Conservation (phyloP, 2,888 invertebrate species). For the Ligdia adustata region DNA sequence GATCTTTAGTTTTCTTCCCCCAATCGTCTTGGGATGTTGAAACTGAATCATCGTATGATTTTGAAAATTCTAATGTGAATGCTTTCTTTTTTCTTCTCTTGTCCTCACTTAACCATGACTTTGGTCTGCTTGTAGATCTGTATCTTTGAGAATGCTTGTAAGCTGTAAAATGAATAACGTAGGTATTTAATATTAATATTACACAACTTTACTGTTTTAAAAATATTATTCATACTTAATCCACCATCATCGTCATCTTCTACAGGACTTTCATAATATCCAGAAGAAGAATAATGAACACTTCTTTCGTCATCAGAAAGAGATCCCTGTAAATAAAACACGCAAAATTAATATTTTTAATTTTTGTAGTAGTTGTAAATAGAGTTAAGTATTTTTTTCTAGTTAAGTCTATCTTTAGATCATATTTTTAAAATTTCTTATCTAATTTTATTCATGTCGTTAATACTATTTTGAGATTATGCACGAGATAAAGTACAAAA, state of each 20-base stretch:
- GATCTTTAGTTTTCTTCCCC: constrained; percentile 66
- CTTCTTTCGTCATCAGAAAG: constrained; percentile 88
- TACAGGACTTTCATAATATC: constrained; percentile 89
- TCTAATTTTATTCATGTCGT: no score
- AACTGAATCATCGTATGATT: constrained; percentile 83
- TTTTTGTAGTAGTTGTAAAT: no score
- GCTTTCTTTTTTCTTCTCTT: constrained; percentile 88
- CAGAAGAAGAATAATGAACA: constrained; percentile 89
- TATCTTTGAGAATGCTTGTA: constrained; percentile 81
- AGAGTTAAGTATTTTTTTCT: no score
- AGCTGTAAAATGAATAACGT: no score
- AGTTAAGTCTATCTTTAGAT: no score
- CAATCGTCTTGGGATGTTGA: constrained; percentile 80
- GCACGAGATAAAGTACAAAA: no score
- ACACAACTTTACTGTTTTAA: no score
- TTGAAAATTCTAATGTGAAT: constrained; percentile 90
- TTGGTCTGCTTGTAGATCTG: constrained; percentile 68
- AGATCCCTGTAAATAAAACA: constrained; percentile 73
- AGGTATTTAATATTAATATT: no score
- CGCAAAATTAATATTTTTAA: not conserved
- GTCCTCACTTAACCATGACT: constrained; percentile 87
- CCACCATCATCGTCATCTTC: constrained; percentile 86
- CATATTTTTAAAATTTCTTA: no score
- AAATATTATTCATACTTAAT: constrained; percentile 64
- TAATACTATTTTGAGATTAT: no score